Percentiles rank a stretch among this genome's conserved stretches.
phyloP scores from a whole-genome alignment of 2,797 vertebrate genomes.

The Crocidura indochinensis region DNA sequence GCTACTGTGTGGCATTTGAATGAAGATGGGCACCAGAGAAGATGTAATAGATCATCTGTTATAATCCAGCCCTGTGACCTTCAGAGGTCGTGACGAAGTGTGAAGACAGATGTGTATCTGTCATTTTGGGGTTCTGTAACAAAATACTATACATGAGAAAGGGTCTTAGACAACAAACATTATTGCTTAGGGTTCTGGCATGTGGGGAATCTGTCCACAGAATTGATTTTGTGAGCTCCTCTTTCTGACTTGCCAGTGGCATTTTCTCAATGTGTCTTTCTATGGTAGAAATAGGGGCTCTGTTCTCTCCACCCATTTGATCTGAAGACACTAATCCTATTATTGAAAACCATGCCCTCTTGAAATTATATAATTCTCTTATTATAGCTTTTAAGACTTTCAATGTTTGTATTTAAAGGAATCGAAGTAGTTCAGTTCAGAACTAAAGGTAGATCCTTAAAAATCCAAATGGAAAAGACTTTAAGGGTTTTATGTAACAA shows the following conservation, averaged over 20 bases:
- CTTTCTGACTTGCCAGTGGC: neutral
- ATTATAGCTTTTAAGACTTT: neutral
- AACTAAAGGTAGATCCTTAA: slow-evolving; percentile 4
- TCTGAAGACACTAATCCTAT: neutral
- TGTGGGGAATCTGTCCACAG: neutral
- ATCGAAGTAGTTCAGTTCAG: neutral
- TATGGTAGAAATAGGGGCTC: neutral
- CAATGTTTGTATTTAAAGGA: neutral
- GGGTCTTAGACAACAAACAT: neutral
- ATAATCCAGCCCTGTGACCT: neutral
- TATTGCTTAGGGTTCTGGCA: neutral
- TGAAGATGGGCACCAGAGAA: neutral
- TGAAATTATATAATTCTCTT: neutral
- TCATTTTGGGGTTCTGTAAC: neutral
- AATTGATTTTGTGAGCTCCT: neutral
- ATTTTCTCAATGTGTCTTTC: neutral
- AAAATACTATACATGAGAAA: neutral
- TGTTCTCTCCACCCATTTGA: neutral
- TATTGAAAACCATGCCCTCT: neutral
- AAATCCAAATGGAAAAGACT: too few relatives aligned
- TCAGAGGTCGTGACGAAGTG: neutral
- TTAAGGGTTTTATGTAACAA: slow-evolving; percentile 24
- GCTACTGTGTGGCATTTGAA: neutral
- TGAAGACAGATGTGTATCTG: slow-evolving; percentile 24
- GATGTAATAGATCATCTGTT: neutral